Evolutionary conservation across 1,140 invertebrate genomes (phyloP).

Genomic region (Drosophila takahashii): DNA sequence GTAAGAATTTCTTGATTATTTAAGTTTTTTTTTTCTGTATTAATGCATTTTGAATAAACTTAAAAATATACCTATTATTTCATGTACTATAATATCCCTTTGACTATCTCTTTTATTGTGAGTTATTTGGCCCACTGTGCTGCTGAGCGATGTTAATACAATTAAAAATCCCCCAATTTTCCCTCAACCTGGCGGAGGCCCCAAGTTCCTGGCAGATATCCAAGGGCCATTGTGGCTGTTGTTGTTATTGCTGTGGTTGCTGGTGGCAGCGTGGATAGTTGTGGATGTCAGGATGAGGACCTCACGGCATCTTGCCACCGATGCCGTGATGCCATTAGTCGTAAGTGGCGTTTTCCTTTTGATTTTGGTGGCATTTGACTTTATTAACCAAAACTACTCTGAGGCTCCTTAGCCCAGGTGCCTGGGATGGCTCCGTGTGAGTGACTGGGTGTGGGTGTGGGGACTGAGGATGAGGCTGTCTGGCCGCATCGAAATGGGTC

Average conservation of each 20-base stretch:
- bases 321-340: slow-evolving; percentile 70
- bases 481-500: slow-evolving; percentile 68
- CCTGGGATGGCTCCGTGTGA: neutral
- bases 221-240: slow-evolving; percentile 31
- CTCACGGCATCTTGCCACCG: slow-evolving; percentile 23
- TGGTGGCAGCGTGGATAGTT: slow-evolving; percentile 11
- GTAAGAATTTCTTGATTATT: no score
- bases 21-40: no score
- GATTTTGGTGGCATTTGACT: slow-evolving; percentile 81
- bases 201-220: slow-evolving; percentile 11
- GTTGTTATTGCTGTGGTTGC: slow-evolving; percentile 5
- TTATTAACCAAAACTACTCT: slow-evolving; percentile 72
- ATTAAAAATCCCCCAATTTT: slow-evolving; percentile 74
- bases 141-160: slow-evolving; percentile 61
- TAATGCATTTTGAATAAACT: no score
- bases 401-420: slow-evolving; percentile 29
- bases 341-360: slow-evolving; percentile 81
- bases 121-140: slow-evolving; percentile 2
- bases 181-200: slow-evolving; percentile 13
- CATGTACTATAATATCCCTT: neutral
- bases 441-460: slow-evolving; percentile 14
- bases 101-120: neutral
- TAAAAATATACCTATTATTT: no score
- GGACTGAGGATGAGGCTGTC: slow-evolving; percentile 34
- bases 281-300: slow-evolving; percentile 15